phyloP scores from a whole-genome alignment of 2,888 invertebrate genomes.

The Tortricodes alternella region DNA sequence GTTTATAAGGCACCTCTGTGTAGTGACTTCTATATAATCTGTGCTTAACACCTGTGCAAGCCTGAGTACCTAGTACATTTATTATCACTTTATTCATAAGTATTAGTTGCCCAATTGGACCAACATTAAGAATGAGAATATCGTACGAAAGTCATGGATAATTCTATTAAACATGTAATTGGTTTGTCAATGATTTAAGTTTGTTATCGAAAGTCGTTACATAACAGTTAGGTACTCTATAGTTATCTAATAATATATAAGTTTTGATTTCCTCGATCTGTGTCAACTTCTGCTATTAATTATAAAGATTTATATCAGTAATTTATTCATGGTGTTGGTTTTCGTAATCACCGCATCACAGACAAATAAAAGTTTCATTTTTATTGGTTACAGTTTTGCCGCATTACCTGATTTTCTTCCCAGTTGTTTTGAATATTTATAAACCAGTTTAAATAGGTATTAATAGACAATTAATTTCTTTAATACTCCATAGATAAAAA shows the following conservation, averaged over 20 bases:
- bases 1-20: too few relatives aligned
- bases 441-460: too few relatives aligned
- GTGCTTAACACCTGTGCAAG: too few relatives aligned
- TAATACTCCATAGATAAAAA: too few relatives aligned
- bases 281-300: not conserved
- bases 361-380: constrained; percentile 3
- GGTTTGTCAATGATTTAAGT: not conserved
- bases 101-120: too few relatives aligned
- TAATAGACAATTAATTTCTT: too few relatives aligned
- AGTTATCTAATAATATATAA: constrained; percentile 16
- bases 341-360: not conserved
- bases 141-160: not conserved
- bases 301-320: not conserved
- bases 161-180: not conserved
- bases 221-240: constrained; percentile 6
- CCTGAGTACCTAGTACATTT: too few relatives aligned
- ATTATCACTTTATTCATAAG: too few relatives aligned
- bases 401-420: too few relatives aligned
- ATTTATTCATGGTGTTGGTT: not conserved
- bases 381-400: not conserved
- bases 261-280: constrained; percentile 10
- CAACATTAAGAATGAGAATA: too few relatives aligned
- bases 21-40: too few relatives aligned
- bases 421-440: too few relatives aligned
- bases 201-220: constrained; percentile 21